Conservation (phyloP, 2,113 vertebrate species). For the Neolamprologus brichardi region DNA sequence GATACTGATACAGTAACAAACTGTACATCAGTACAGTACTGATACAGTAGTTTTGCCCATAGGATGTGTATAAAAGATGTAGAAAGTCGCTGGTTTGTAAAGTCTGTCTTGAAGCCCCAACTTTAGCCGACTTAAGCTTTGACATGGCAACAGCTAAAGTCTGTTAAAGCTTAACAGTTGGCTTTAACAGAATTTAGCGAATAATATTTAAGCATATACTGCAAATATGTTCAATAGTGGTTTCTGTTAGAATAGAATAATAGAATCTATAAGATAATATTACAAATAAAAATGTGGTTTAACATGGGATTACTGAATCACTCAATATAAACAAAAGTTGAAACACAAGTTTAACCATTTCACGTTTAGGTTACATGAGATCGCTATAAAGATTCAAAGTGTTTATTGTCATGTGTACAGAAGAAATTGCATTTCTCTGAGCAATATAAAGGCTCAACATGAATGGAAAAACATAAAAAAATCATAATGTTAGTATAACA, state of each 20-base stretch:
- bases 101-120: neutral
- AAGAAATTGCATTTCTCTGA: neutral
- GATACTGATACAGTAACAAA: neutral
- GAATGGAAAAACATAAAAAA: rapidly evolving
- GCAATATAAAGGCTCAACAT: neutral
- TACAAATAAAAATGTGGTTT: neutral
- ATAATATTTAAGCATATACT: neutral
- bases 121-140: neutral
- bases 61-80: neutral
- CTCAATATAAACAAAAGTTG: neutral
- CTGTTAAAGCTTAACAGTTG: neutral
- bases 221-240: neutral
- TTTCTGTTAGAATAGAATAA: neutral
- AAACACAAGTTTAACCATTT: neutral
- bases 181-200: neutral
- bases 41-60: neutral
- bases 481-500: neutral
- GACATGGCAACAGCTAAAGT: neutral
- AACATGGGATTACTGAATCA: neutral
- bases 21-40: neutral
- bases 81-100: neutral
- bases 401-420: neutral
- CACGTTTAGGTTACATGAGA: neutral
- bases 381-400: neutral
- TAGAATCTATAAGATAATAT: neutral